Conservation (phyloP, 2,888 invertebrate species). For the Cylloceria caligata region DNA sequence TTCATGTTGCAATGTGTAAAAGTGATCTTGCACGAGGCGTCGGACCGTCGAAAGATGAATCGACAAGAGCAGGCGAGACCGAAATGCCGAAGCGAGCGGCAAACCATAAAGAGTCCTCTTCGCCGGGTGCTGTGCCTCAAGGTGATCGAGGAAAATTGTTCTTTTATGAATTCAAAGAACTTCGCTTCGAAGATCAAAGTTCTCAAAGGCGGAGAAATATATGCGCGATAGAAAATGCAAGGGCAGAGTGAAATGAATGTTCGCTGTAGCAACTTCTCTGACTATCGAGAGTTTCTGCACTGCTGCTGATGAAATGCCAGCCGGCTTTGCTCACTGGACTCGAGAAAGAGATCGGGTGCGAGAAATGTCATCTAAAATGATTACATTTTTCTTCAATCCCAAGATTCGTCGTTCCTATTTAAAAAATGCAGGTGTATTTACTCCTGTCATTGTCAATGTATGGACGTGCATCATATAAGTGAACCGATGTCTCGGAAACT, state of each 20-base stretch:
- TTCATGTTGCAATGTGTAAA: not conserved
- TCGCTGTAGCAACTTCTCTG: not conserved
- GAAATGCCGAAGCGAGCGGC: too few species aligned
- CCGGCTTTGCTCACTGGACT: not conserved
- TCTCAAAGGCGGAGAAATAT: conserved; percentile 38
- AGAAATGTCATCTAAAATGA: not conserved
- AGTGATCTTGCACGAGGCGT: not conserved
- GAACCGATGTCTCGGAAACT: too few species aligned
- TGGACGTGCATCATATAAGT: too few species aligned
- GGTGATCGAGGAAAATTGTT: conserved; percentile 72
- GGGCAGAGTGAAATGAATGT: not conserved
- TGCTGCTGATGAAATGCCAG: not conserved
- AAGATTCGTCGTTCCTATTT: not conserved
- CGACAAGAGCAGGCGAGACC: not conserved
- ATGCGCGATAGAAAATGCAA: conserved; percentile 18
- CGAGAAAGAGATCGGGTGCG: not conserved
- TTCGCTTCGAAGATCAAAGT: conserved; percentile 72
- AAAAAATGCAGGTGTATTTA: not conserved
- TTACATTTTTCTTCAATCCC: not conserved
- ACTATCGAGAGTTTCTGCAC: not conserved
- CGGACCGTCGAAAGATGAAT: not conserved
- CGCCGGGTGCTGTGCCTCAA: conserved; percentile 62
- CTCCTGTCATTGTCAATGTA: not conserved
- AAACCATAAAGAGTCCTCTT: not conserved
- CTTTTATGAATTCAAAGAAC: conserved; percentile 72